These are phyloP conservation scores for Calliopum simillimum DNA, from an alignment of 2,888 invertebrate genomes.

Conservation along the genomic window DNA sequence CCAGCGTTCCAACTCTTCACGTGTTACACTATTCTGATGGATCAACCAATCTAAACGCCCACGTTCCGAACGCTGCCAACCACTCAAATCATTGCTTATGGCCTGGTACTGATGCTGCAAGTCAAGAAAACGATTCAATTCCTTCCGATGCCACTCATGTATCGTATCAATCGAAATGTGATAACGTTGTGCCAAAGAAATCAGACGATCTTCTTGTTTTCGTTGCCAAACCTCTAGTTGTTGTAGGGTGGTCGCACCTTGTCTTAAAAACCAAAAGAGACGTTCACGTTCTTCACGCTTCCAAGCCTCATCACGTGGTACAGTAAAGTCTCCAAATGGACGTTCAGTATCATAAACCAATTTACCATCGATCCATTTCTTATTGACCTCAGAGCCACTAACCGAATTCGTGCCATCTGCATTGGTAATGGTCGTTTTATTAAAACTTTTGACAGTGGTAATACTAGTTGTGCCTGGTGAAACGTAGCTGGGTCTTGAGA, in stretches of 20 bases:
- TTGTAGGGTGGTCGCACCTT: conserved; percentile 49
- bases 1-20: conserved; percentile 62
- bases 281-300: conserved; percentile 64
- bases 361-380: conserved; percentile 61
- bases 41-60: conserved; percentile 64
- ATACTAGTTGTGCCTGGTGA: conserved; percentile 52
- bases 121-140: conserved; percentile 56
- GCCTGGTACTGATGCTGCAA: conserved; percentile 57
- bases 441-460: conserved; percentile 57
- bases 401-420: conserved; percentile 58
- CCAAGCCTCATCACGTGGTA: conserved; percentile 61
- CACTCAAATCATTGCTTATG: conserved; percentile 51
- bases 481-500: conserved; percentile 34
- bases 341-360: conserved; percentile 58
- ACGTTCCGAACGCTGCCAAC: conserved; percentile 60
- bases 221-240: conserved; percentile 61
- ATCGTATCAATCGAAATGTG: conserved; percentile 56
- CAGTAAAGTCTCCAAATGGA: conserved; percentile 59
- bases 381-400: conserved; percentile 58
- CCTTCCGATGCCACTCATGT: conserved; percentile 62
- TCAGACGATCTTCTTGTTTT: conserved; percentile 61
- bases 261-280: conserved; percentile 61
- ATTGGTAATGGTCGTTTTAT: conserved; percentile 57
- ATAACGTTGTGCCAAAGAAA: conserved; percentile 56
- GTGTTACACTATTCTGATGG: conserved; percentile 61